Percentiles rank a stretch among this genome's conserved stretches.
Evolutionary conservation across 2,113 vertebrate species (phyloP).

Genomic region (Plotosus lineatus): DNA sequence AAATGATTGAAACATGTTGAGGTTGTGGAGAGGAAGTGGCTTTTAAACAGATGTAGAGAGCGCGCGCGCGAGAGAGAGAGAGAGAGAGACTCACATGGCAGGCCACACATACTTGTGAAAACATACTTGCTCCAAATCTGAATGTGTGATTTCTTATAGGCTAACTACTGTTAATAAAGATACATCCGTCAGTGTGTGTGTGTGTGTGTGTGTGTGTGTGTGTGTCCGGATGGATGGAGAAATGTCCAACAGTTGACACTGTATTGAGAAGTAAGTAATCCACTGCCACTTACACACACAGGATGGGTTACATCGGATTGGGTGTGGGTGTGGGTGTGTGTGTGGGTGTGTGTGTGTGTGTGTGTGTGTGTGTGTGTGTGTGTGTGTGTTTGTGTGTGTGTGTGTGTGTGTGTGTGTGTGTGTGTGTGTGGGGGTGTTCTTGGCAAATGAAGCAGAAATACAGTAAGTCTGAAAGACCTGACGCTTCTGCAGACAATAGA

Average conservation of each 20-base stretch:
- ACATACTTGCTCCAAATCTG: background rate
- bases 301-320: background rate
- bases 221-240: slow-evolving; percentile 3
- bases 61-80: background rate
- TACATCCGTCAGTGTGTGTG: background rate
- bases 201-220: background rate
- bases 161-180: background rate
- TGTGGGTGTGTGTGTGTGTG: too few relatives aligned
- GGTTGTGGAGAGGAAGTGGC: slow-evolving; percentile 70
- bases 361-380: too few relatives aligned
- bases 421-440: background rate
- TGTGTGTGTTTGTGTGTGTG: too few relatives aligned
- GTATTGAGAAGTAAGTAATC: slow-evolving; percentile 33
- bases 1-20: slow-evolving; percentile 72
- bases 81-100: background rate
- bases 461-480: background rate
- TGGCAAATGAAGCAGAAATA: slow-evolving; percentile 46
- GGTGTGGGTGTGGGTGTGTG: too few relatives aligned
- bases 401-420: too few relatives aligned
- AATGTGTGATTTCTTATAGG: background rate
- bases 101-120: too few relatives aligned
- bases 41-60: slow-evolving; percentile 62
- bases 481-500: slow-evolving; percentile 36
- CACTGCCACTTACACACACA: slow-evolving; percentile 15
- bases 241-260: slow-evolving; percentile 31